Conservation (phyloP, 2,113 vertebrate species). For the Pyxicephalus adspersus region DNA sequence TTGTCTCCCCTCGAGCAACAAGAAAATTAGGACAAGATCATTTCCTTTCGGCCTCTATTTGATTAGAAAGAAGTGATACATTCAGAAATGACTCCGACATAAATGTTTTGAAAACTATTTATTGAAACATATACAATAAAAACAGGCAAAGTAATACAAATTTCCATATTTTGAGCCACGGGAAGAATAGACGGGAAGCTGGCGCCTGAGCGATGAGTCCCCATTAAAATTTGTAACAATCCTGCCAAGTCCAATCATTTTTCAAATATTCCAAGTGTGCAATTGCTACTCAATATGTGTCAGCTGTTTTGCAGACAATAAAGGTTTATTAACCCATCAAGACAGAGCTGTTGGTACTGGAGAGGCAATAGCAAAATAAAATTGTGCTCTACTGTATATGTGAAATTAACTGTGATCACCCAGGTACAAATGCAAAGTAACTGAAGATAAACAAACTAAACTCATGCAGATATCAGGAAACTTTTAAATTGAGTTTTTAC, state of each 20-base stretch:
- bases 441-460: conserved; percentile 15
- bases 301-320: conserved; percentile 15
- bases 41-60: conserved; percentile 53
- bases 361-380: conserved; percentile 1
- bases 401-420: conserved; percentile 5
- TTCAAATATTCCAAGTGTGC: conserved; percentile 39
- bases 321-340: conserved; percentile 38
- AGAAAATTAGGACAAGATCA: conserved; percentile 60
- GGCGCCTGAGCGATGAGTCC: conserved; percentile 16
- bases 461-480: background rate
- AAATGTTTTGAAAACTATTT: conserved; percentile 50
- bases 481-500: background rate
- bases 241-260: conserved; percentile 49
- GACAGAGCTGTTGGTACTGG: background rate
- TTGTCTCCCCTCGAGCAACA: conserved; percentile 63
- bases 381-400: conserved; percentile 6
- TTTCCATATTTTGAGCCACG: conserved; percentile 48
- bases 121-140: conserved; percentile 45
- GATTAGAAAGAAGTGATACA: conserved; percentile 45
- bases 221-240: conserved; percentile 46
- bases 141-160: conserved; percentile 14
- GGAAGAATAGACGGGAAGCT: conserved; percentile 24
- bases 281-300: conserved; percentile 16
- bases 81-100: conserved; percentile 40
- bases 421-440: background rate